Evolutionary conservation across 2,113 vertebrate species (phyloP).

Genomic region (Forbesichthys papilliferus): DNA sequence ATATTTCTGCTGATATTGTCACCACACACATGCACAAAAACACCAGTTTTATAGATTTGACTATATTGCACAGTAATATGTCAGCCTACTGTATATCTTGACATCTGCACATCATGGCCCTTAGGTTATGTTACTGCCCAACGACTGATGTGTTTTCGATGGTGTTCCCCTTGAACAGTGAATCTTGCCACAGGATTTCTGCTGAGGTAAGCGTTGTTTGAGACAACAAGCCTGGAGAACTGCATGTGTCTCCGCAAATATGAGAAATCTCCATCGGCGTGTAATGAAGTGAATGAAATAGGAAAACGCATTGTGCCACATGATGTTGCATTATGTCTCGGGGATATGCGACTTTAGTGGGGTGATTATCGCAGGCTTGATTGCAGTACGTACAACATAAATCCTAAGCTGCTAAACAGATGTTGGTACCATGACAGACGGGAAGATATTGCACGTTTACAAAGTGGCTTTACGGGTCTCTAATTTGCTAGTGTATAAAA

Average conservation of each 20-base stretch:
- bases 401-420: constrained; percentile 39
- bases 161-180: constrained; percentile 44
- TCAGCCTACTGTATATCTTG: too few relatives aligned
- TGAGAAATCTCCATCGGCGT: constrained; percentile 58
- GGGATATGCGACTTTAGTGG: constrained; percentile 39
- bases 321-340: constrained; percentile 44
- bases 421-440: constrained; percentile 29
- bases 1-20: too few relatives aligned
- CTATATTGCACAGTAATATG: too few relatives aligned
- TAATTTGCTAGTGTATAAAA: constrained; percentile 11
- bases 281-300: constrained; percentile 70
- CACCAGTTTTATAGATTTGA: too few relatives aligned
- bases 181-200: constrained; percentile 32
- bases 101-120: too few relatives aligned
- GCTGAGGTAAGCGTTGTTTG: constrained; percentile 57
- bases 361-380: constrained; percentile 54
- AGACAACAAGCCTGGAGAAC: constrained; percentile 67
- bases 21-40: too few relatives aligned
- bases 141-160: constrained; percentile 3
- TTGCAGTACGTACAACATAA: constrained; percentile 41
- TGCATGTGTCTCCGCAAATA: constrained; percentile 66
- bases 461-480: neutral
- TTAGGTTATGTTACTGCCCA: too few relatives aligned
- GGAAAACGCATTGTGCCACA: constrained; percentile 34
- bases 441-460: constrained; percentile 5